These are phyloP conservation scores for Carlito syrichta DNA, from an alignment of 2,113 vertebrate genomes.

Conservation along the genomic window DNA sequence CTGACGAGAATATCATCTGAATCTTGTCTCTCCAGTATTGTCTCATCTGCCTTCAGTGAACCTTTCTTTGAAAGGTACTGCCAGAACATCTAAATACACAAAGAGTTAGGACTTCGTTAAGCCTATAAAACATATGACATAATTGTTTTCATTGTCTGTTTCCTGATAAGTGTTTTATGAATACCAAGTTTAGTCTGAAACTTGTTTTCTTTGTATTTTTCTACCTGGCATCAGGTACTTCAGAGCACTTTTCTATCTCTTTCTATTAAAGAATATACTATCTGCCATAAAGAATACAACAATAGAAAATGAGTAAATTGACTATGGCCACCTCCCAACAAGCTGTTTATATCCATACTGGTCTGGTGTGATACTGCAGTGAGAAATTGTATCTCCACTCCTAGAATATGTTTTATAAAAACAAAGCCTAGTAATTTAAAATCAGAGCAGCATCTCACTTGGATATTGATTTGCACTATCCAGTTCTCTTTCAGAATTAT, in stretches of 20 bases:
- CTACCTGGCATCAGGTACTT: not conserved
- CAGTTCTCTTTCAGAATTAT: not conserved
- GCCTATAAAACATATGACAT: not conserved
- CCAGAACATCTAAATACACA: not conserved
- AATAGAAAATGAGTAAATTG: not conserved
- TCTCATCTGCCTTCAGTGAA: not conserved
- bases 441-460: not conserved
- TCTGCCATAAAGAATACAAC: not conserved
- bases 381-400: not conserved
- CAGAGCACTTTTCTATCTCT: not conserved
- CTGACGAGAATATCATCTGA: no score
- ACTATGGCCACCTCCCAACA: not conserved
- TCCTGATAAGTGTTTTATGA: not conserved
- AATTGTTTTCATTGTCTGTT: not conserved
- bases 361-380: not conserved
- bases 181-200: not conserved
- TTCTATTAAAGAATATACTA: not conserved
- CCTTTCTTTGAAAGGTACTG: not conserved
- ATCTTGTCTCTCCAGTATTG: no score
- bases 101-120: not conserved
- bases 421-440: not conserved
- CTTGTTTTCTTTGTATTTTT: not conserved
- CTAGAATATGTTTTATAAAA: constrained; percentile 20
- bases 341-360: not conserved
- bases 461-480: not conserved